phyloP scores from a whole-genome alignment of 2,888 invertebrate species.

The Thereva unica region DNA sequence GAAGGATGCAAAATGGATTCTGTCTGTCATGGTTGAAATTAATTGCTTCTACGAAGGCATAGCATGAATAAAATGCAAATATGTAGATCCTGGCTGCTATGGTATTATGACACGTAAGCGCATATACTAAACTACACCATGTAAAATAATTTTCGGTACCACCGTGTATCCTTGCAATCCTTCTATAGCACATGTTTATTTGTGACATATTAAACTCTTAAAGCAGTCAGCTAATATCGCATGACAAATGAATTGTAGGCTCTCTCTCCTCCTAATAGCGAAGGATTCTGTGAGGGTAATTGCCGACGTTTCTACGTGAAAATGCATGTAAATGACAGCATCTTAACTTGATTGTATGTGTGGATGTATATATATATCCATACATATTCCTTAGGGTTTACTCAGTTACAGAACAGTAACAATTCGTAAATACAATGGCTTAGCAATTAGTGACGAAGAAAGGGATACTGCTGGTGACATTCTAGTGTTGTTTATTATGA shows the following conservation, averaged over 20 bases:
- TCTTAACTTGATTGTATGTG: slow-evolving; percentile 14
- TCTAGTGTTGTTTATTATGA: neutral
- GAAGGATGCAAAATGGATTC: slow-evolving; percentile 28
- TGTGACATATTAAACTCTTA: slow-evolving; percentile 27
- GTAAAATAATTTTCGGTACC: neutral
- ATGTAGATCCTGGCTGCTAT: slow-evolving; percentile 16
- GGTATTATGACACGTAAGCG: slow-evolving; percentile 9
- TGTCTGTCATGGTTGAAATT: slow-evolving; percentile 31
- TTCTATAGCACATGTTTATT: slow-evolving; percentile 10
- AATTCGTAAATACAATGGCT: slow-evolving; percentile 25
- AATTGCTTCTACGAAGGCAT: slow-evolving; percentile 22
- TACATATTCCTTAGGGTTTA: slow-evolving; percentile 12
- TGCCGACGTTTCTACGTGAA: slow-evolving; percentile 15
- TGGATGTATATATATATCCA: neutral
- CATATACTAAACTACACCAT: neutral
- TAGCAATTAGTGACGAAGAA: slow-evolving; percentile 18
- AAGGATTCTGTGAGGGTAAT: slow-evolving; percentile 19
- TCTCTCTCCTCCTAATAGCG: slow-evolving; percentile 17
- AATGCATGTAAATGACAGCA: slow-evolving; percentile 23
- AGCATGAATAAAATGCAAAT: slow-evolving; percentile 32
- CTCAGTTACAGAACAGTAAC: slow-evolving; percentile 6
- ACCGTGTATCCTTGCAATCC: slow-evolving; percentile 10
- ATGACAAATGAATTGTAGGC: slow-evolving; percentile 26
- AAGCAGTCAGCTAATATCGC: slow-evolving; percentile 24
- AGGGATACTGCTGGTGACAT: slow-evolving; percentile 10